Base-by-base conservation (phyloP, 2,888 invertebrate genomes). In the Papilio elwesi region DNA sequence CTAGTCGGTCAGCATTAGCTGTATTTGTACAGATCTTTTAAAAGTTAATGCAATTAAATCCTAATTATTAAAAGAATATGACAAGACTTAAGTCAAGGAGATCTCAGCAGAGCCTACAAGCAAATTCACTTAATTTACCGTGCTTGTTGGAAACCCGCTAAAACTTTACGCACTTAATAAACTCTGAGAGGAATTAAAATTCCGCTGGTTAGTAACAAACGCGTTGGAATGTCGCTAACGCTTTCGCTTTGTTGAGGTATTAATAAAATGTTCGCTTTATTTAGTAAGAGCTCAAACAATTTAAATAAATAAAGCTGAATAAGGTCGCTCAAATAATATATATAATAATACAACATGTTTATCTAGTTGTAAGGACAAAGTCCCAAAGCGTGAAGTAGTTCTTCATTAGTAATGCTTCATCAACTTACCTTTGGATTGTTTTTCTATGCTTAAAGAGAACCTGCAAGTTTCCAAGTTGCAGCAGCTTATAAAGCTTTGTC, bases 101-200 rank as follows among this genome's bases (percentile, higher is more conserved):
- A 77, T 78, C 79, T 79, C 80, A 83, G 83, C 81, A 80, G 80
- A 84, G 83, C 83, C 84, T 84, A 83, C 82, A 83, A 89, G 85
- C 82, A 87, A 91, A 91, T 91, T 91, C 87, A 89, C 89, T 91
- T 90, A 91, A 90, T 91, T 90, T 87, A 86, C 86, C 86, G 86
- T 85, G 85, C 85, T 83, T 84, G 85, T 82, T 83, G 84, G 83
- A 82, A 82, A 85, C 83, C 83, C 84, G 86, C 87, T 88, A 85
- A 91, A 93, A 93, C 90, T 92, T 92, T 91, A 92, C 92, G 90
- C 92, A 91, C 92, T 92, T 93, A 92, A 93, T 92, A 90, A 92
- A 93, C 90, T 90, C 88, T 78, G 83, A 85, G 88, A 85, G 87
- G 89, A 91, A 92, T 93, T 93, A 92, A 93, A 93, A 92, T 92